Evolutionary conservation across 2,113 vertebrate genomes (phyloP), one percentile per base, ranked within the genome.

Genomic region (Oenanthe oenanthe): DNA sequence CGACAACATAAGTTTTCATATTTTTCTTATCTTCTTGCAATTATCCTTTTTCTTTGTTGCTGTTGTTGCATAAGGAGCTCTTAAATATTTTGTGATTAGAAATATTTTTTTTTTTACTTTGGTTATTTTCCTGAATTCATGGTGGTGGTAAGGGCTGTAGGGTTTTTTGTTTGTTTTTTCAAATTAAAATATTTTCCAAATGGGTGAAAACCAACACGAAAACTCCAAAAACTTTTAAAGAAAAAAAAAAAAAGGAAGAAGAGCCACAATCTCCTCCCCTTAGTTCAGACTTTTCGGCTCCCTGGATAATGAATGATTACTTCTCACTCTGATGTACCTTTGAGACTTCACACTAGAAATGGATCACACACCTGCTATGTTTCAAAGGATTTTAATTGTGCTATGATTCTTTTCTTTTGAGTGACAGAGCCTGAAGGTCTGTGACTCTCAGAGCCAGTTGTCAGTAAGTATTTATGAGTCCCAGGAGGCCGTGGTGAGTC

Each of bases 301-400:
- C 10, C 26, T 29, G 16, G 16, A 7, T 34, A 86, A 67, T 12
- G 28, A 82, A 43, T 10, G 5, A 26, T 38, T 85, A 16, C 34
- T 92, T 36, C 43, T 68, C 20, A 47, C 32, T 85, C 31, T 65
- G 45, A 42, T 2, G 1, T 31, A 68, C 12, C 11, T 65, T 32
- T 45, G 31, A 12, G 25, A 6, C 25, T 80, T 83, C 40, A 50
- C 72, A 68, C 7, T 14, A 47, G 4, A 1, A 16, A 38, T 9
- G 10, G 17, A 58, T 67, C 2, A 2, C 4, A 67, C 0, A 2
- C 7, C 16, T 78, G 19, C 17, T 66, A 8, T 2, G 1, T 82
- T 88, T 84, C 21, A 83, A 78, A 72, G 25, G 14, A 40, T 87
- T 85, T 82, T 85, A 75, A 42, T 57, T 74, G 61, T 78, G 8